Percentiles rank a stretch among this genome's conserved stretches.
Evolutionary conservation across 2,888 invertebrate species (phyloP).

Genomic region (Andrena praecox): DNA sequence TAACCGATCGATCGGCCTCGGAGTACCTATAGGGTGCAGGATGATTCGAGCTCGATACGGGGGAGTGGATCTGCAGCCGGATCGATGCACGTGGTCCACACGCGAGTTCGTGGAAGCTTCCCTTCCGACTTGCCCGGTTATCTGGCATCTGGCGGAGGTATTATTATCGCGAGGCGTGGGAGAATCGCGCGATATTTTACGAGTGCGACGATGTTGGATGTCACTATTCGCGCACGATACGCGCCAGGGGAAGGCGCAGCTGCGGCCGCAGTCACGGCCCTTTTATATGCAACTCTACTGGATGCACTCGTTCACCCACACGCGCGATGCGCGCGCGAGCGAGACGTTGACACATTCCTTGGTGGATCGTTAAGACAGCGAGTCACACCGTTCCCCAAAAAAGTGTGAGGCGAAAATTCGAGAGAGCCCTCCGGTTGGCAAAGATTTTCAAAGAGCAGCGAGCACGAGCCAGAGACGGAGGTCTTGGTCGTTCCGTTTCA

Average conservation of each 20-base stretch:
- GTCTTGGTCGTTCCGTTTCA: constrained; percentile 44
- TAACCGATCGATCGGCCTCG: constrained; percentile 12
- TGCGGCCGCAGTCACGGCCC: constrained; percentile 54
- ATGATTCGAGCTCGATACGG: not conserved
- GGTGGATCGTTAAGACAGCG: constrained; percentile 25
- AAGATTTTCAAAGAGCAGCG: constrained; percentile 8
- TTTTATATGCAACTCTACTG: constrained; percentile 43
- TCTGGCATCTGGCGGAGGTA: constrained; percentile 39
- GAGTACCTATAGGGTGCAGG: not conserved
- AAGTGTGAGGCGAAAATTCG: not conserved
- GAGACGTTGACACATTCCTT: constrained; percentile 59
- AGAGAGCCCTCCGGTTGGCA: no score
- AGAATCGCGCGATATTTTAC: constrained; percentile 68
- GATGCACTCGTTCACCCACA: constrained; percentile 27
- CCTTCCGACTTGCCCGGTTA: constrained; percentile 43
- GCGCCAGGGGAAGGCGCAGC: constrained; percentile 51
- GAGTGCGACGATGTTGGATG: constrained; percentile 64
- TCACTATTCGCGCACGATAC: constrained; percentile 55
- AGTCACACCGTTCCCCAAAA: not conserved
- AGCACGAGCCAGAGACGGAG: not conserved
- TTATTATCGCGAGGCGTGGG: constrained; percentile 65
- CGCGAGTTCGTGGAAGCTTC: constrained; percentile 47
- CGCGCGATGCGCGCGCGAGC: constrained; percentile 16
- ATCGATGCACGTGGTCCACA: constrained; percentile 1
- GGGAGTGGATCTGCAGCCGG: not conserved